Base-by-base conservation (phyloP, 2,888 invertebrate species). In the Oscheius sp. region DNA sequence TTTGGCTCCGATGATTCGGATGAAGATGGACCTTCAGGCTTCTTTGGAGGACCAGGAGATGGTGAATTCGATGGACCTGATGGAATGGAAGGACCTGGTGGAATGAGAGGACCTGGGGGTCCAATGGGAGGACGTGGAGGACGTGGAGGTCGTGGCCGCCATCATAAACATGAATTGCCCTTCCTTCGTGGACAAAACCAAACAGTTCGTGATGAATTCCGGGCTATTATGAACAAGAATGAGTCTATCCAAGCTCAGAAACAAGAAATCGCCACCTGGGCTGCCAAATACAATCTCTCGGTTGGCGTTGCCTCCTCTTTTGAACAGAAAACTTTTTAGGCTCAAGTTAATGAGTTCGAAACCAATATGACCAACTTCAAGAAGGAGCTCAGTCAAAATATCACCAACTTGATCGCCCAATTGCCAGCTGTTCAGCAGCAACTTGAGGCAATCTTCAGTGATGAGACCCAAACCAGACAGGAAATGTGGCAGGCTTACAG, bases 331-430 rank as follows among this genome's bases (percentile, higher is more conserved):
- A 20, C 10, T 15, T 20, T 61, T 74, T 57, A 74, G 74, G 70
- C 70, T 8, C 67, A 72, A 65, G 71, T 69, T 39, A 53, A 66
- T 15, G 70, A 72, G 50, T 72, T 70, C 50, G 27, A 34, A 2
- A 63, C 55, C 33, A 68, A 70, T 29, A 8, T 65, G 29, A 55
- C 65, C 2, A 5, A 34, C n/a, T 58, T 61, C 34, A 72, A 72
- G 50, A 61, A 65, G 23, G 63, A 74, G 45, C 29, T 72, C 20
- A 50, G 55, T 69, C 65, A 72, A 65, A 74, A 74, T 39, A 65
- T 74, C 33, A 46, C 66, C 23, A 50, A n/a, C 12, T 69, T 72
- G 39, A 69, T 74, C 53, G 69, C 57, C 3, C 42, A 65, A 45
- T 58, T 74, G 5, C 68, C 72, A 6, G 65, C 61, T 2, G 72